phyloP scores from a whole-genome alignment of 2,113 vertebrate species.

The Cochlearius cochlearius region DNA sequence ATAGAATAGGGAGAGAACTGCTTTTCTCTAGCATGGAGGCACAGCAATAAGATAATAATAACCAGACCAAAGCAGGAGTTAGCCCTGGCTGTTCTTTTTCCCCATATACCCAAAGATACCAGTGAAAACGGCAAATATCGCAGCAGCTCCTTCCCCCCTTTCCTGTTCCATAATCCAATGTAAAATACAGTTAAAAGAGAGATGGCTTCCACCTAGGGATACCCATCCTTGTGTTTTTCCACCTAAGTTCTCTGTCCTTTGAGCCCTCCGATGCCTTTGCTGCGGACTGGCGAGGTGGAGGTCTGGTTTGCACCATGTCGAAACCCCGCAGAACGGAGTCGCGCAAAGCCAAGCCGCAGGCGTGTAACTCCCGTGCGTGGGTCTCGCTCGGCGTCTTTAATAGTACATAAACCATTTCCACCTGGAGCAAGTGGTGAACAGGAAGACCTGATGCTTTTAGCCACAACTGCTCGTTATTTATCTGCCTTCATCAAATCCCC shows the following conservation, averaged over 20 bases:
- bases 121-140: no score
- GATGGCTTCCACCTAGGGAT: no score
- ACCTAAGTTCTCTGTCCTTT: no score
- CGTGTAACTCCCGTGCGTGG: accelerated
- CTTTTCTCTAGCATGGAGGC: background rate
- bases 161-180: no score
- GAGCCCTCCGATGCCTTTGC: background rate
- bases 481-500: background rate
- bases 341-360: accelerated
- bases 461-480: background rate
- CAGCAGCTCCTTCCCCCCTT: no score
- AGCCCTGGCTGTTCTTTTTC: background rate
- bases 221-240: no score
- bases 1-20: background rate
- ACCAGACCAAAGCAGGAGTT: background rate
- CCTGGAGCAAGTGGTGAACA: background rate
- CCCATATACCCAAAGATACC: no score
- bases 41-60: background rate
- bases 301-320: background rate
- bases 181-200: no score
- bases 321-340: background rate
- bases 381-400: accelerated
- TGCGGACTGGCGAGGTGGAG: background rate
- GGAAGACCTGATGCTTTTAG: background rate
- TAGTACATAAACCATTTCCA: background rate